These are phyloP conservation scores for Drosophila mulleri DNA, from an alignment of 2,888 invertebrate genomes.

Conservation along the genomic window DNA sequence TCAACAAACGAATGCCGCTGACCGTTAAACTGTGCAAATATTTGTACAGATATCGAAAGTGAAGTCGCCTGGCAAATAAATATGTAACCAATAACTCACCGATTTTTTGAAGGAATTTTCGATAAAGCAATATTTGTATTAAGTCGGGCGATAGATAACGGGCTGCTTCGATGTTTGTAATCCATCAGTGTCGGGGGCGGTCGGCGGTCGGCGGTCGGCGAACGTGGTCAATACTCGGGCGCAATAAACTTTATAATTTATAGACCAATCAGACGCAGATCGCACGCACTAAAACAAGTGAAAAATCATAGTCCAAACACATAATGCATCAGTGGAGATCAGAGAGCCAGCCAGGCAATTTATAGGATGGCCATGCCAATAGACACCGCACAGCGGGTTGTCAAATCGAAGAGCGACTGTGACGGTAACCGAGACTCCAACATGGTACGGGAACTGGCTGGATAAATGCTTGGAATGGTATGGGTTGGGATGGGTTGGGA, in stretches of 20 bases:
- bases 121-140: constrained; percentile 67
- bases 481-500: background rate
- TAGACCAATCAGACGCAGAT: constrained; percentile 72
- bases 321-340: constrained; percentile 73
- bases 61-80: constrained; percentile 67
- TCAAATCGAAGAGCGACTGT: constrained; percentile 69
- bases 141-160: constrained; percentile 43
- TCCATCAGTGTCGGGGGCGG: constrained; percentile 78
- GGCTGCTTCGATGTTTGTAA: constrained; percentile 54
- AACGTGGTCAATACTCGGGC: constrained; percentile 22
- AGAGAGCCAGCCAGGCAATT: constrained; percentile 65
- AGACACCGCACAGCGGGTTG: constrained; percentile 81
- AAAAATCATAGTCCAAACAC: constrained; percentile 80
- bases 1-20: constrained; percentile 52
- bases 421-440: constrained; percentile 35
- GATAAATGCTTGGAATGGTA: background rate
- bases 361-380: constrained; percentile 76
- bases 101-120: constrained; percentile 33
- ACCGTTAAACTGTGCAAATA: constrained; percentile 74
- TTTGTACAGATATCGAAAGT: constrained; percentile 67
- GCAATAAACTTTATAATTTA: constrained; percentile 78
- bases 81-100: constrained; percentile 54
- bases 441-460: constrained; percentile 5
- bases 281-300: constrained; percentile 78
- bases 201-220: background rate